phyloP scores from a whole-genome alignment of 2,888 invertebrate species.

The Pandemis corylana region DNA sequence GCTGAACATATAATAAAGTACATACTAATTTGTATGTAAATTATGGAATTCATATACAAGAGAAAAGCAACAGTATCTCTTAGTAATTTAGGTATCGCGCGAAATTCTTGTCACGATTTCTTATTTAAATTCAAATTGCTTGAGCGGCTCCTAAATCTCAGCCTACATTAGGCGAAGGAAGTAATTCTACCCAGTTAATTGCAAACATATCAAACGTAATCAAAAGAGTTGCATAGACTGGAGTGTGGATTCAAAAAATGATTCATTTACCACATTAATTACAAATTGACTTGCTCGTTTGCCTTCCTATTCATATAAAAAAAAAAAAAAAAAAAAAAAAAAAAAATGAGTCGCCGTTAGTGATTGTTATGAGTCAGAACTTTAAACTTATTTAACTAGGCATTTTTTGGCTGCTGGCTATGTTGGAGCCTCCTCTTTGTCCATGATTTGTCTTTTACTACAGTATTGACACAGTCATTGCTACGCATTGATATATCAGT shows the following conservation, averaged over 20 bases:
- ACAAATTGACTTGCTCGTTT: no score
- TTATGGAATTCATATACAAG: conserved; percentile 33
- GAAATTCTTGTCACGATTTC: conserved; percentile 39
- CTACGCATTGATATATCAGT: no score
- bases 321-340: no score
- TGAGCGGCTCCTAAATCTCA: conserved; percentile 46
- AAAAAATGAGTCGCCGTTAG: no score
- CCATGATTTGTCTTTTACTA: no score
- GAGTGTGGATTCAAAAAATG: neutral
- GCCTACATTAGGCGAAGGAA: conserved; percentile 29
- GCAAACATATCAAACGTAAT: conserved; percentile 3
- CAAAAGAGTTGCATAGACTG: neutral
- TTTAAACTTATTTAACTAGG: no score
- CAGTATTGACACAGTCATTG: no score
- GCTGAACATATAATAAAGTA: conserved; percentile 18
- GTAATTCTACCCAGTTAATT: conserved; percentile 22
- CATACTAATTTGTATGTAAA: conserved; percentile 39
- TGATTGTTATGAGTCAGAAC: no score
- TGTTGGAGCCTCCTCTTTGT: no score
- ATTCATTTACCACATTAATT: no score
- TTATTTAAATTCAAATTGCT: conserved; percentile 50
- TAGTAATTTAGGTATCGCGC: conserved; percentile 32
- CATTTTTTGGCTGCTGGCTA: no score
- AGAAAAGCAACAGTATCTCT: conserved; percentile 33
- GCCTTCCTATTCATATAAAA: no score